Base-by-base conservation (phyloP, 2,797 vertebrate genomes). In the Nannoperca australis region DNA sequence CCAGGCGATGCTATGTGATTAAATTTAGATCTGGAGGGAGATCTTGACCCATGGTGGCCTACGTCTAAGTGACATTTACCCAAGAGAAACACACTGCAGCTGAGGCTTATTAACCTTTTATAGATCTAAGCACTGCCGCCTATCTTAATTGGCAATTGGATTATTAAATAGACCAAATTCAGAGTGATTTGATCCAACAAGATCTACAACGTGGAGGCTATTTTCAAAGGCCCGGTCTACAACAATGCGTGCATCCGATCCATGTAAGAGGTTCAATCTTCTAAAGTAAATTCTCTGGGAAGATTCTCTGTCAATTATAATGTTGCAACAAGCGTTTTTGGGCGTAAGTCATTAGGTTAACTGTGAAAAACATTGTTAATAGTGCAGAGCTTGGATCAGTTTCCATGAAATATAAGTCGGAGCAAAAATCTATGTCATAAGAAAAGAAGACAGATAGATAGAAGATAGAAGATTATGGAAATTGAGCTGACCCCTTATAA, bases 41-140 rank as follows among this genome's bases (percentile, higher is more conserved):
- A 95, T 95, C 94, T 94, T 95, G 95, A 96, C 95, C 95, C 91
- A 79, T 65, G 85, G 84, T 92, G 94, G 90, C 95, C 93, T 89
- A 90, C 92, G 89, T 95, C 95, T 95, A 95, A 95, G 94, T 96
- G 95, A 96, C 95, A 96, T 95, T 96, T 96, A 95, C 93, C 93
- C 93, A 92, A 86, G 94, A 96, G 94, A 94, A 94, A 94, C 92
- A 92, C 91, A 91, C 91, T 91, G 87, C 95, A 94, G 94, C 94
- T 92, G 93, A 94, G 92, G 91, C 94, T 95, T 95, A 94, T 96
- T 96, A 96, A 96, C 95, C 95, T 95, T 94, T 94, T 91, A 94
- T 94, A 93, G 94, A 95, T 94, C 94, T 91, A 90, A 93, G 93
- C 89, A 89, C 89, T 69, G 84, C 86, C 86, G 89, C 81, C 84